These are phyloP conservation scores for Toxotes chatareus DNA, from an alignment of 2,113 vertebrate genomes.

Conservation along the genomic window DNA sequence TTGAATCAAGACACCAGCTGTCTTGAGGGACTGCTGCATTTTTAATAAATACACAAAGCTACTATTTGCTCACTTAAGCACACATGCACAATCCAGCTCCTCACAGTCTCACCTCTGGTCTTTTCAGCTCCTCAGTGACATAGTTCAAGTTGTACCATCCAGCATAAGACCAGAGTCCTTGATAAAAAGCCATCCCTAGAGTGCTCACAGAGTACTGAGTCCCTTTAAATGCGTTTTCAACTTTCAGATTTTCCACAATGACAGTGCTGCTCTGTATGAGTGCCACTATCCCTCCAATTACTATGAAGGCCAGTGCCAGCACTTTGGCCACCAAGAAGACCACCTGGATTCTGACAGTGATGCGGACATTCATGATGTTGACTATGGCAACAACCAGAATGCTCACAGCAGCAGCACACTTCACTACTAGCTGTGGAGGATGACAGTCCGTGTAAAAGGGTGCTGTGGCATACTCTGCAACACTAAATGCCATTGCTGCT, in stretches of 20 bases:
- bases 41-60: too few species aligned
- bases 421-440: constrained; percentile 68
- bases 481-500: constrained; percentile 84
- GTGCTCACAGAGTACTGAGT: constrained; percentile 69
- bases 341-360: constrained; percentile 84
- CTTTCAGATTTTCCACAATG: constrained; percentile 73
- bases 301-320: constrained; percentile 82
- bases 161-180: constrained; percentile 88
- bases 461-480: constrained; percentile 83
- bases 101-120: constrained; percentile 83
- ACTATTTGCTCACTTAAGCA: too few species aligned
- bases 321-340: constrained; percentile 86
- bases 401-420: constrained; percentile 80
- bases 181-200: constrained; percentile 87
- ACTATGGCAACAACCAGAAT: constrained; percentile 81
- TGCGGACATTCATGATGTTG: constrained; percentile 84
- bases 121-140: constrained; percentile 88
- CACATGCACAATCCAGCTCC: neutral
- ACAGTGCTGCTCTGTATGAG: constrained; percentile 73
- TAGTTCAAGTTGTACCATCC: constrained; percentile 89
- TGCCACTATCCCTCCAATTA: constrained; percentile 82
- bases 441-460: constrained; percentile 84
- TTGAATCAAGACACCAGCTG: neutral
- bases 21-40: neutral
- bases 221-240: constrained; percentile 84